These are phyloP conservation scores for Torymus auratus DNA, from an alignment of 2,888 invertebrate genomes.

Conservation along the genomic window DNA sequence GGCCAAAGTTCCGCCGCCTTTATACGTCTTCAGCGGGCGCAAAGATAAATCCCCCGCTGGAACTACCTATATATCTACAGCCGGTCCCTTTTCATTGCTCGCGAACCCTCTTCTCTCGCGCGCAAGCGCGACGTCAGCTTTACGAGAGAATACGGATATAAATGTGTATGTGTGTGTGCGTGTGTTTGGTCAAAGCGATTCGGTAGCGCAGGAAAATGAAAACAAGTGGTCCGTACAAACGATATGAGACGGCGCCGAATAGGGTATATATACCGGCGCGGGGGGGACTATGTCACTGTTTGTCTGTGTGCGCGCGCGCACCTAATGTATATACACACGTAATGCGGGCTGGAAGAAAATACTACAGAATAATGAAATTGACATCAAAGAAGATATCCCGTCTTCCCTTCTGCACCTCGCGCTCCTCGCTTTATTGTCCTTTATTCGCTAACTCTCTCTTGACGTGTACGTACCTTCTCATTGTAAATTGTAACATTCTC, in stretches of 20 bases:
- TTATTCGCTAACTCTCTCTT: neutral
- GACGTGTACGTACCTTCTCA: neutral
- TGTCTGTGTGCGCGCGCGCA: too few relatives aligned
- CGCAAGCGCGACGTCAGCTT: neutral
- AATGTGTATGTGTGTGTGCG: slow-evolving; percentile 9
- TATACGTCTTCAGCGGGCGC: slow-evolving; percentile 31
- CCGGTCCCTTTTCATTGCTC: neutral
- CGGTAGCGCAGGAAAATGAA: slow-evolving; percentile 53
- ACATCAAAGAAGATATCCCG: slow-evolving; percentile 32
- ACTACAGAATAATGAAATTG: slow-evolving; percentile 37
- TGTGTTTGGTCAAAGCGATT: slow-evolving; percentile 50
- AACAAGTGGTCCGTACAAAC: slow-evolving; percentile 61
- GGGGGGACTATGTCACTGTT: too few relatives aligned
- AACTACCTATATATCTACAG: neutral
- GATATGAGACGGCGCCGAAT: slow-evolving; percentile 54
- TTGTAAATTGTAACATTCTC: too few relatives aligned
- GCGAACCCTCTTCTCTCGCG: slow-evolving; percentile 10
- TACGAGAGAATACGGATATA: neutral
- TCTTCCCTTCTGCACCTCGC: neutral
- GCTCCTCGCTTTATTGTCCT: neutral
- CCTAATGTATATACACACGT: neutral
- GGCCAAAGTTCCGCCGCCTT: slow-evolving; percentile 29
- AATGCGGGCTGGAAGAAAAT: slow-evolving; percentile 9
- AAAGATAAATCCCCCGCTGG: slow-evolving; percentile 39
- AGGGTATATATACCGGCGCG: too few relatives aligned